Base-by-base conservation (phyloP, 2,113 vertebrate species). In the Anseranas semipalmata region DNA sequence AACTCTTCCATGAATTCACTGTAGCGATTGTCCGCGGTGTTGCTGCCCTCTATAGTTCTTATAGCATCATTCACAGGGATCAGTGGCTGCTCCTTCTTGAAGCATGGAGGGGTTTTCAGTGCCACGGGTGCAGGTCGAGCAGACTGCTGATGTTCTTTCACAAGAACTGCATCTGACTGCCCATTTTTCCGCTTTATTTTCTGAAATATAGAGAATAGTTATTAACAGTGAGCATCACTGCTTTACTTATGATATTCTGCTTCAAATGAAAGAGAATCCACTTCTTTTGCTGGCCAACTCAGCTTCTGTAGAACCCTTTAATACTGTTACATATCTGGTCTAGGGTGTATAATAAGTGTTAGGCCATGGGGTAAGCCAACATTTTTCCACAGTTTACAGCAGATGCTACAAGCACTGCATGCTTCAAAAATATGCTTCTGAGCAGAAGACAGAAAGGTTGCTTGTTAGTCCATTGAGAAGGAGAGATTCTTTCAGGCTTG, bases 21-120 rank as follows among this genome's bases (percentile, higher is more conserved):
- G 75, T 99, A 99, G 78, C 99, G 98, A 85, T 99, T 99, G 79
- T 99, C 99, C 19, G 98, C 98, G 41, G 98, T 94, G 74, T 97
- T 99, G 98, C 99, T 99, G 98, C 99, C 99, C 98, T 99, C 99
- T 98, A 99, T 98, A 86, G 99, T 99, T 97, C 98, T 98, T 93
- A 99, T 97, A 5, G 97, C 96, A 63, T 98, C 98, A 4, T 91
- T 98, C 95, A 94, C 94, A 1, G 98, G 98, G 6, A 97, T 91
- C 16, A 97, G 91, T 3, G 94, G 98, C 94, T 97, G 98, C 93
- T 98, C 98, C 82, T 98, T 98, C 96, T 99, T 99, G 93, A 98
- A 98, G 96, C 98, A 98, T 6, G 98, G 87, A 19, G 98, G 97
- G 3, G 97, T 97, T 58, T 98, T 99, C 90, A 99, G 98, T 1